A percentile compares a stretch with the other conserved stretches of the same genome.
Conservation (phyloP, 2,888 invertebrate genomes). For the Ypsolopha sequella region DNA sequence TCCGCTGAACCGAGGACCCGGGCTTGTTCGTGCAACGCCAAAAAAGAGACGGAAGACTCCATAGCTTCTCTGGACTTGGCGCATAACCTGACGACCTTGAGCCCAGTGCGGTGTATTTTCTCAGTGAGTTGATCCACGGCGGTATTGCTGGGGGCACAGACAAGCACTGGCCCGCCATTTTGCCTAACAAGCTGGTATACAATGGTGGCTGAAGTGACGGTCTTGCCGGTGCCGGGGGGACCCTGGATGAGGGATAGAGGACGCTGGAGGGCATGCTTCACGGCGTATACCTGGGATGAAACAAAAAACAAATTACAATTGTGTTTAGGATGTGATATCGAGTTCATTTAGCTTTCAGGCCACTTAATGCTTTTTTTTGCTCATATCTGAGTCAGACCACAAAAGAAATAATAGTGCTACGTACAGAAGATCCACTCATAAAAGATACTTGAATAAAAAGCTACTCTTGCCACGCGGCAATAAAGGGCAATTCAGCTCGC, state of each 20-base stretch:
- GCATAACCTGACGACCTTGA: conserved; percentile 94
- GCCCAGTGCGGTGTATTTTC: conserved; percentile 96
- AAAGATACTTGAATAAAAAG: too few species aligned
- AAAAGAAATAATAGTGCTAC: too few species aligned
- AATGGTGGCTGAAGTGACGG: conserved; percentile 98
- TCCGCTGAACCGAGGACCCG: conserved; percentile 93
- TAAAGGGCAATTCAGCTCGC: too few species aligned
- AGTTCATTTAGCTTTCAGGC: too few species aligned
- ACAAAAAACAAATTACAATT: too few species aligned
- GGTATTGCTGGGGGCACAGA: conserved; percentile 99
- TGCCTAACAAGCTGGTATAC: conserved; percentile 98
- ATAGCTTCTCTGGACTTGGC: conserved; percentile 98
- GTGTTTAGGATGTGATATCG: background rate
- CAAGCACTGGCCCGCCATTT: conserved; percentile 93
- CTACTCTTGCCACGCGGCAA: too few species aligned
- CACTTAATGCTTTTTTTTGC: too few species aligned
- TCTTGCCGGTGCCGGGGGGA: conserved; percentile 98
- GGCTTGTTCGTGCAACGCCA: conserved; percentile 97
- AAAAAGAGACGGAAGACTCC: conserved; percentile 96
- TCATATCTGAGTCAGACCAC: too few species aligned
- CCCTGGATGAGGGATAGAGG: conserved; percentile 98
- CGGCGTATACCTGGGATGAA: conserved; percentile 86
- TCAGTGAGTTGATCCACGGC: conserved; percentile 99
- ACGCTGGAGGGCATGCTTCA: conserved; percentile 96
- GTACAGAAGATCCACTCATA: too few species aligned